Evolutionary conservation across 2,888 invertebrate genomes (phyloP).

Genomic region (Thumatha senex): DNA sequence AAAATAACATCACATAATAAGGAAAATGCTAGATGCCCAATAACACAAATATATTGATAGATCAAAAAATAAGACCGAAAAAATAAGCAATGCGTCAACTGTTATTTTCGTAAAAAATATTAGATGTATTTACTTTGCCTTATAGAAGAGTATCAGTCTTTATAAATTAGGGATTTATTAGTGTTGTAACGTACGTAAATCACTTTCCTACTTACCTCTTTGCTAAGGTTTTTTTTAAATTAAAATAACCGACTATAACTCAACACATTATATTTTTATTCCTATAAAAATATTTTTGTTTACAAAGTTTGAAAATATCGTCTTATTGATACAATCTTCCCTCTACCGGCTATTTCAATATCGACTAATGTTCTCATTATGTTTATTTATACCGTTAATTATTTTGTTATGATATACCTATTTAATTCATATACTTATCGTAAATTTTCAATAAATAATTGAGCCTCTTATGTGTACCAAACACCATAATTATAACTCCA

Average conservation of each 20-base stretch:
- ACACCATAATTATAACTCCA: constrained; percentile 53
- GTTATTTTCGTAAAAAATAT: too few species aligned
- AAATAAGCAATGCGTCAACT: too few species aligned
- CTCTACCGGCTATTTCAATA: constrained; percentile 4
- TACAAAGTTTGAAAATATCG: constrained; percentile 53
- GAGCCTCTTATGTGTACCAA: constrained; percentile 63
- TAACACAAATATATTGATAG: too few species aligned
- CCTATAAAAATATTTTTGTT: constrained; percentile 47
- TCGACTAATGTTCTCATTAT: constrained; percentile 17
- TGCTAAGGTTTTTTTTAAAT: too few species aligned
- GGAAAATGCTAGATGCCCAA: too few species aligned
- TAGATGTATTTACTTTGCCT: too few species aligned
- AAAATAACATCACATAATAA: too few species aligned
- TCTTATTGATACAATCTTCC: constrained; percentile 20
- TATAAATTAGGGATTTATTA: too few species aligned
- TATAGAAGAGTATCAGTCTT: too few species aligned
- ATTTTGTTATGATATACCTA: constrained; percentile 17
- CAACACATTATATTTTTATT: constrained; percentile 25
- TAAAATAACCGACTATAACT: constrained; percentile 18
- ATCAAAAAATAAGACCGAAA: too few species aligned
- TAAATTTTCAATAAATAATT: constrained; percentile 52
- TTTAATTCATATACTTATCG: constrained; percentile 23
- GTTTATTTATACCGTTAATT: constrained; percentile 20
- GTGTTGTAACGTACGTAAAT: too few species aligned
- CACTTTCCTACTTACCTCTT: too few species aligned